phyloP scores from a whole-genome alignment of 1,140 invertebrate genomes.

The Diorhabda sublineata region DNA sequence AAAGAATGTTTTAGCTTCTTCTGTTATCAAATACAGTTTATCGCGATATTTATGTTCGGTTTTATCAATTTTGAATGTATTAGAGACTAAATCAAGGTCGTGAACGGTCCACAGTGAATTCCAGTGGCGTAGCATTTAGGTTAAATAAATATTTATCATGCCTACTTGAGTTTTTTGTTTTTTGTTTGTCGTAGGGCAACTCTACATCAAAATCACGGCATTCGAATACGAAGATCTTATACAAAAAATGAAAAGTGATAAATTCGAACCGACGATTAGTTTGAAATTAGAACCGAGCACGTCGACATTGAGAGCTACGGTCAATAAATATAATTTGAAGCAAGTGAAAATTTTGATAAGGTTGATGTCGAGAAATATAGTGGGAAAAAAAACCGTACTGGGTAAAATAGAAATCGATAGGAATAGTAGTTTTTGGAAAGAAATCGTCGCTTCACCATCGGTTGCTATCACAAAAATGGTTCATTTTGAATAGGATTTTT shows the following conservation, averaged over 20 bases:
- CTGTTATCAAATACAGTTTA: no score
- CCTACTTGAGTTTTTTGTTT: background rate
- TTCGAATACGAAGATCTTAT: constrained; percentile 64
- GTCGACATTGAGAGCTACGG: constrained; percentile 48
- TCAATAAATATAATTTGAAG: constrained; percentile 52
- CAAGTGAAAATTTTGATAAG: constrained; percentile 41
- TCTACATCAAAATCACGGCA: constrained; percentile 72
- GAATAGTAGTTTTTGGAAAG: constrained; percentile 39
- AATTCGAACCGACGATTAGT: constrained; percentile 63
- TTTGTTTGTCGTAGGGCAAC: constrained; percentile 51
- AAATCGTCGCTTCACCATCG: constrained; percentile 35
- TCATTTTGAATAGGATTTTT: constrained; percentile 30
- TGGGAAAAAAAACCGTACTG: constrained; percentile 57
- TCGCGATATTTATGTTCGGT: no score
- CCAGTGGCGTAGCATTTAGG: no score
- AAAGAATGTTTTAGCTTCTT: no score
- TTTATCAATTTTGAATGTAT: no score
- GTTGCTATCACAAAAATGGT: constrained; percentile 35
- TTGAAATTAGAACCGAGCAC: constrained; percentile 49
- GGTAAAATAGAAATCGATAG: constrained; percentile 51
- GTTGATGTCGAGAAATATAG: constrained; percentile 39
- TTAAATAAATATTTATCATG: no score
- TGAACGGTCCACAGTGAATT: no score
- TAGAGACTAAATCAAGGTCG: no score
- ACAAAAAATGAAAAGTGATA: constrained; percentile 70